Conservation (phyloP, 1,140 invertebrate genomes). For the Temnothorax nylanderi region DNA sequence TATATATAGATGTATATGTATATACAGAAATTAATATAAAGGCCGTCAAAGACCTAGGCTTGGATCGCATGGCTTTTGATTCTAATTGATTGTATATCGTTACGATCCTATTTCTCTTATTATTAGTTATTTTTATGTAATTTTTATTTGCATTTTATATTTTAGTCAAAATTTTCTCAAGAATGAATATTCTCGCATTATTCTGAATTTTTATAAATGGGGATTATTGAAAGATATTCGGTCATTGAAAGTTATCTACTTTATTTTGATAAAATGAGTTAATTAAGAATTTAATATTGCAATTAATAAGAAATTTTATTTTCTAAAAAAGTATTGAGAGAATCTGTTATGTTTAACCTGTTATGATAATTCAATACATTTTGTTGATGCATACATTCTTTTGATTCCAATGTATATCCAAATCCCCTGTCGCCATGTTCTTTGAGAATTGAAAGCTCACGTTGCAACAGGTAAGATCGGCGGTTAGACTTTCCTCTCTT, state of each 20-base stretch:
- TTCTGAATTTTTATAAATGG: neutral
- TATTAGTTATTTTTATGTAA: neutral
- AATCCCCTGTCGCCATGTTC: slow-evolving; percentile 1
- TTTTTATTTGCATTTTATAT: neutral
- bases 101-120: too few relatives aligned
- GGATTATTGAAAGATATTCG: neutral
- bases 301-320: neutral
- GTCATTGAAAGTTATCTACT: neutral
- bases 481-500: slow-evolving; percentile 50
- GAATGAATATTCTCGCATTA: neutral
- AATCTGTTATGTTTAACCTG: neutral
- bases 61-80: too few relatives aligned
- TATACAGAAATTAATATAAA: too few relatives aligned
- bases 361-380: neutral
- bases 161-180: neutral
- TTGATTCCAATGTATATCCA: neutral
- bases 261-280: neutral
- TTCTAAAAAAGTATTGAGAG: neutral
- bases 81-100: too few relatives aligned
- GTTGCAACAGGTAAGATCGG: slow-evolving; percentile 68
- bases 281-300: neutral
- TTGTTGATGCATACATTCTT: neutral
- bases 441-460: slow-evolving; percentile 45
- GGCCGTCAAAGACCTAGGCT: too few relatives aligned
- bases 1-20: too few relatives aligned